A percentile compares a stretch with the other conserved stretches of the same genome.
phyloP scores from a whole-genome alignment of 2,888 invertebrate genomes.

The Sarcophaga variegata region DNA sequence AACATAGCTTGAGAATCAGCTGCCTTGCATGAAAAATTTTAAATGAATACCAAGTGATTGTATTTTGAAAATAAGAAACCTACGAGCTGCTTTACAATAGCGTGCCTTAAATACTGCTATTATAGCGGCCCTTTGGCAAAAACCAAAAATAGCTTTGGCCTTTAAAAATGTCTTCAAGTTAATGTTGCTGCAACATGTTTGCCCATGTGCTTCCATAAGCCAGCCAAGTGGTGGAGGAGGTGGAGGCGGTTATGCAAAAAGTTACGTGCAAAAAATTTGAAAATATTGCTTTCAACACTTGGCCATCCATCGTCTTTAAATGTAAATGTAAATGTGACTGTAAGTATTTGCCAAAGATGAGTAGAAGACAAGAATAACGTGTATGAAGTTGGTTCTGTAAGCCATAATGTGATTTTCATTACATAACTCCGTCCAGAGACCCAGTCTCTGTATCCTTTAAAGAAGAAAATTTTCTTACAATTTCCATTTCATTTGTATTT shows the following conservation, averaged over 20 bases:
- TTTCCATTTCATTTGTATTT: neutral
- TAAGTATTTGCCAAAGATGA: neutral
- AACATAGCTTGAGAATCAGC: no score
- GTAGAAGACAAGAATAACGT: neutral
- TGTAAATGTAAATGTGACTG: neutral
- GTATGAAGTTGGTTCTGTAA: neutral
- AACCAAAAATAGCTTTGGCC: neutral
- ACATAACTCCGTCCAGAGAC: neutral
- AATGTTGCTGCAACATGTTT: no score
- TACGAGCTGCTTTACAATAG: no score
- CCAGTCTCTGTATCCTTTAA: neutral
- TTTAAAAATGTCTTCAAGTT: no score
- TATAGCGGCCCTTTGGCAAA: neutral
- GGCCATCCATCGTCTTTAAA: neutral
- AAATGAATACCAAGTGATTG: no score
- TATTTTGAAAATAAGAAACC: no score
- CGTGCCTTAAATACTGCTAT: no score
- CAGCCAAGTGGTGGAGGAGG: no score
- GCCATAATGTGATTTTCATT: conserved; percentile 37
- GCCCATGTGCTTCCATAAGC: no score
- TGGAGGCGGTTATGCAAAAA: neutral
- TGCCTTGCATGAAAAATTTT: no score
- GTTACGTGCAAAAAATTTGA: conserved; percentile 37
- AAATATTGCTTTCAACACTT: conserved; percentile 60
- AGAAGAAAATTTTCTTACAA: neutral